Evolutionary conservation across 2,888 invertebrate species (phyloP).

Genomic region (Synanthedon myopaeformis): DNA sequence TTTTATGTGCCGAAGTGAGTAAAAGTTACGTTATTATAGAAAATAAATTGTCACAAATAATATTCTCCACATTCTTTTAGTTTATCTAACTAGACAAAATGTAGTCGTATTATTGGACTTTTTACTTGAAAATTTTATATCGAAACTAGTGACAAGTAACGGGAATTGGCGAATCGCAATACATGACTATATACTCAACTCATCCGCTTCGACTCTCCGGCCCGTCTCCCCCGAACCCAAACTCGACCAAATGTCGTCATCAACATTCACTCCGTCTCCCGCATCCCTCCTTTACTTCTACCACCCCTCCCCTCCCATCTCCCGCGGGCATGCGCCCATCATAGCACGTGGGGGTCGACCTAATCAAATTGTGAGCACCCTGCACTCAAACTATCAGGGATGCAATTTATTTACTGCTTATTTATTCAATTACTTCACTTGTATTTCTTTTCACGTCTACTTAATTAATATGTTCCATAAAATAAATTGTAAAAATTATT

Average conservation of each 20-base stretch:
- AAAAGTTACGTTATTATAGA: neutral
- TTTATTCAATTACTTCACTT: neutral
- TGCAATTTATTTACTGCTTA: slow-evolving; percentile 4
- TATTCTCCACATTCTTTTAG: neutral
- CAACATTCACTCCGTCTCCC: slow-evolving; percentile 33
- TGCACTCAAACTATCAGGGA: slow-evolving; percentile 22
- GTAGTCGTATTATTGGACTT: neutral
- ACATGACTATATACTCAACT: neutral
- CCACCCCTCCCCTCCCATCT: slow-evolving; percentile 16
- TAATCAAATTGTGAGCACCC: slow-evolving; percentile 38
- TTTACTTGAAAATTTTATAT: too few species aligned
- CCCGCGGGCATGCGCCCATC: slow-evolving; percentile 37
- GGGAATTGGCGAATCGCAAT: slow-evolving; percentile 2
- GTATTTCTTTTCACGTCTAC: too few species aligned
- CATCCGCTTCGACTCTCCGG: slow-evolving; percentile 18
- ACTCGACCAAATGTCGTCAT: slow-evolving; percentile 54
- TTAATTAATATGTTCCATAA: too few species aligned
- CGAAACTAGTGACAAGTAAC: neutral
- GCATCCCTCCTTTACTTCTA: slow-evolving; percentile 8
- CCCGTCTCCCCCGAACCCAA: slow-evolving; percentile 25
- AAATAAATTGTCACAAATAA: neutral
- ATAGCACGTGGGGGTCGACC: slow-evolving; percentile 24
- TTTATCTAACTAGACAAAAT: neutral
- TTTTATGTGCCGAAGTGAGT: slow-evolving; percentile 2
- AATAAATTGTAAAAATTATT: too few species aligned